Conservation (phyloP, 1,140 invertebrate species). For the Drusus annulatus region DNA sequence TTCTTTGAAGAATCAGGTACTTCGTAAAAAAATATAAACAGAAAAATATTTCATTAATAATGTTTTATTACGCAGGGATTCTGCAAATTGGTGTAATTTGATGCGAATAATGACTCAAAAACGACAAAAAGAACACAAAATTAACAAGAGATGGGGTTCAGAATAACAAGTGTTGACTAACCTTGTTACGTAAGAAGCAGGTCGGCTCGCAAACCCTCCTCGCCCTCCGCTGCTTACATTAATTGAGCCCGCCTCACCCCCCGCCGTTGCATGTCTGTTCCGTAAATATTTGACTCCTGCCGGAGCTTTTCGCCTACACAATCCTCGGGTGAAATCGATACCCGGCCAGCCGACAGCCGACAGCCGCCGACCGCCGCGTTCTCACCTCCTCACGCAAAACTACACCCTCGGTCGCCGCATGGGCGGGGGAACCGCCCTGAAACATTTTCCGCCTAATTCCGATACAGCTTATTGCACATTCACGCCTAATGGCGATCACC, state of each 20-base stretch:
- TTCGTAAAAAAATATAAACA: too few relatives aligned
- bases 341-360: conserved; percentile 46
- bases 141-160: too few relatives aligned
- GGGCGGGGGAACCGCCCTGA: conserved; percentile 13
- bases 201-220: background rate
- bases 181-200: background rate
- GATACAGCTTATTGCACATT: conserved; percentile 6
- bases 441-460: conserved; percentile 1
- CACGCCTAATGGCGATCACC: background rate
- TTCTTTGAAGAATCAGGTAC: too few relatives aligned
- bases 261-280: conserved; percentile 47
- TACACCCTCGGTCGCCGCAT: background rate
- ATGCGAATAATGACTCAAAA: too few relatives aligned
- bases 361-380: conserved; percentile 37
- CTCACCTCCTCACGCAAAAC: conserved; percentile 24
- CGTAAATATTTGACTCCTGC: conserved; percentile 52
- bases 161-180: background rate
- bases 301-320: conserved; percentile 50
- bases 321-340: conserved; percentile 51
- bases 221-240: conserved; percentile 48
- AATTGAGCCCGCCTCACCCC: conserved; percentile 34
- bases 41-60: too few relatives aligned
- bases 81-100: too few relatives aligned
- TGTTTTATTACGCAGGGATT: too few relatives aligned
- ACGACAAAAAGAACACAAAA: too few relatives aligned